These are phyloP conservation scores for Aurelia aurita complex sp. Pacific DNA, from an alignment of 30 jellyfish, hydroid and myxozoan species.

Conservation along the genomic window DNA sequence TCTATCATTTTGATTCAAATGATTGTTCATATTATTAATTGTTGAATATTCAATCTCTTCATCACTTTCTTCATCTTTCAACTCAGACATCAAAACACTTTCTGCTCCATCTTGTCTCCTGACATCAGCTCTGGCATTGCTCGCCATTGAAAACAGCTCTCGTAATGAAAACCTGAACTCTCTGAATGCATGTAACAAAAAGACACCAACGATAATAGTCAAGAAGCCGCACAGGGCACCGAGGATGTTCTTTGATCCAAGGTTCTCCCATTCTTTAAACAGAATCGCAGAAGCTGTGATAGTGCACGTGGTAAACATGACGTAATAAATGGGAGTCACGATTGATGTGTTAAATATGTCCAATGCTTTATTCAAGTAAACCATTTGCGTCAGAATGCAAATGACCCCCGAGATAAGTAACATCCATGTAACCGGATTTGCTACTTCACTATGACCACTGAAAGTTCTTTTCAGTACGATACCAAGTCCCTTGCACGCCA, in stretches of 20 bases:
- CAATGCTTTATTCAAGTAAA: conserved; percentile 92
- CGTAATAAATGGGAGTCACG: conserved; percentile 96
- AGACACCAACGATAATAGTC: conserved; percentile 94
- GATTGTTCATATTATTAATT: conserved; percentile 3
- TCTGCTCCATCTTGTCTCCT: conserved; percentile 60
- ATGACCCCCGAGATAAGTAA: conserved; percentile 80
- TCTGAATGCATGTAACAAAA: conserved; percentile 88
- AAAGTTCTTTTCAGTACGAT: conserved; percentile 88
- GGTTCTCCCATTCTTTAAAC: conserved; percentile 97
- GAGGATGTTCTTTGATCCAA: conserved; percentile 81
- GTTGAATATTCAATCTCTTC: conserved; percentile 52
- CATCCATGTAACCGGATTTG: conserved; percentile 96
- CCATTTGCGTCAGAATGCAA: conserved; percentile 92
- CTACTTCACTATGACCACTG: conserved; percentile 76
- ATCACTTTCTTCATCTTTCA: conserved; percentile 70
- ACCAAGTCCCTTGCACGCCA: conserved; percentile 98
- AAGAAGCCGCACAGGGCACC: conserved; percentile 95
- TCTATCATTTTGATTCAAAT: conserved; percentile 13
- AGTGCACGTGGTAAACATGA: conserved; percentile 94
- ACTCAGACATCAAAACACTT: conserved; percentile 53
- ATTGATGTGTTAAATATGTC: conserved; percentile 94
- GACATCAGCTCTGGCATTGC: conserved; percentile 19
- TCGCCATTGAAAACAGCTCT: conserved; percentile 73
- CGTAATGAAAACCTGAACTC: conserved; percentile 79
- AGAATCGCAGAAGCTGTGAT: conserved; percentile 94